A percentile compares a stretch with the other conserved stretches of the same genome.
phyloP scores from a whole-genome alignment of 2,888 invertebrate species.

The Acronicta leporina region DNA sequence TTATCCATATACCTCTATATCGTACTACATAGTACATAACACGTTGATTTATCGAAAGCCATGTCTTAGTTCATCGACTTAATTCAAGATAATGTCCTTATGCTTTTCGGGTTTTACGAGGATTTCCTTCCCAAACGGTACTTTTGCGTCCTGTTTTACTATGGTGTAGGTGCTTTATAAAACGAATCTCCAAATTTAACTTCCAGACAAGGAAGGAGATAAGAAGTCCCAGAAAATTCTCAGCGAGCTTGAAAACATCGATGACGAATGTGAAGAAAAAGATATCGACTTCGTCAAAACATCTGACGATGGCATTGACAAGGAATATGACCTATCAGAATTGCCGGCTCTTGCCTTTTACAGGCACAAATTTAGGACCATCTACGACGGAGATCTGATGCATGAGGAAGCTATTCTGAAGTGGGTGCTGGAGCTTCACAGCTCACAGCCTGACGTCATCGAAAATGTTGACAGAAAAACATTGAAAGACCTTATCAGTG shows the following conservation, averaged over 20 bases:
- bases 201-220: conserved; percentile 95
- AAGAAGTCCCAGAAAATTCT: conserved; percentile 96
- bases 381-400: conserved; percentile 96
- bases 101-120: no score
- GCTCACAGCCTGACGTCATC: conserved; percentile 95
- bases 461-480: conserved; percentile 97
- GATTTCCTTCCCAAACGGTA: no score
- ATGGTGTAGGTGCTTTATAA: not conserved
- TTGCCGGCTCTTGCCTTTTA: conserved; percentile 96
- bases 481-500: conserved; percentile 95
- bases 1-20: not conserved
- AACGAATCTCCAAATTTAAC: not conserved
- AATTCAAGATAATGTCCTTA: no score
- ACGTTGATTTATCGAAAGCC: no score
- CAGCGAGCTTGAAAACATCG: conserved; percentile 96
- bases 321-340: conserved; percentile 95
- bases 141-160: not conserved
- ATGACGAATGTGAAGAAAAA: conserved; percentile 97
- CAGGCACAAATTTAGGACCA: conserved; percentile 95
- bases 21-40: no score
- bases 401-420: conserved; percentile 96
- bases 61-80: no score
- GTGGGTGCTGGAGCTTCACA: conserved; percentile 96
- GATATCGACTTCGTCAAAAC: conserved; percentile 97
- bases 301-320: conserved; percentile 95